A percentile compares a stretch with the other conserved stretches of the same genome.
Evolutionary conservation across 2,797 vertebrate species (phyloP).

Genomic region (Crenichthys baileyi): DNA sequence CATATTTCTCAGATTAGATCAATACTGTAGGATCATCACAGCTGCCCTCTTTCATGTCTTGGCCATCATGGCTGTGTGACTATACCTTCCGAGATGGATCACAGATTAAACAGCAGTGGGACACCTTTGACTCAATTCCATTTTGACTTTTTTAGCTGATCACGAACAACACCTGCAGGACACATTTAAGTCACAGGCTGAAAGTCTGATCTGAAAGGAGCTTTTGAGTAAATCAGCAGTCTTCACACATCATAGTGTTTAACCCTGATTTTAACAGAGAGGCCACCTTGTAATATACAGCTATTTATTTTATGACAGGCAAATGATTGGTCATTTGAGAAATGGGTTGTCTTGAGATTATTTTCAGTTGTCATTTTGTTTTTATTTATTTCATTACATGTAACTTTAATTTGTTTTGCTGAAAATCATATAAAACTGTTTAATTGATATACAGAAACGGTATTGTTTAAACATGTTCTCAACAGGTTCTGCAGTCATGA

Average conservation of each 20-base stretch:
- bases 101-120: not conserved
- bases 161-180: not conserved
- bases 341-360: constrained; percentile 1
- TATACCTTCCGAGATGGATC: not conserved
- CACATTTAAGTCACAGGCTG: not conserved
- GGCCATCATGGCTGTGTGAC: not conserved
- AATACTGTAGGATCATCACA: not conserved
- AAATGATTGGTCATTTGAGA: not conserved
- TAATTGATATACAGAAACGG: not conserved
- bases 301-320: not conserved
- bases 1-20: not conserved
- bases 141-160: not conserved
- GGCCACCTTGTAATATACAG: constrained; percentile 11
- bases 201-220: constrained; percentile 2
- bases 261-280: constrained; percentile 3
- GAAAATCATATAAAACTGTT: constrained; percentile 23
- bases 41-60: not conserved
- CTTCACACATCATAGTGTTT: constrained; percentile 19
- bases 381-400: not conserved
- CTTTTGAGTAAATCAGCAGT: constrained; percentile 33
- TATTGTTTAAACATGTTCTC: constrained; percentile 5
- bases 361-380: not conserved
- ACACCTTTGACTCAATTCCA: not conserved
- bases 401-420: constrained; percentile 19
- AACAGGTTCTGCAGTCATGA: constrained; percentile 17